Conservation (phyloP, 2,888 invertebrate genomes). For the Drosophila nr. medialis region DNA sequence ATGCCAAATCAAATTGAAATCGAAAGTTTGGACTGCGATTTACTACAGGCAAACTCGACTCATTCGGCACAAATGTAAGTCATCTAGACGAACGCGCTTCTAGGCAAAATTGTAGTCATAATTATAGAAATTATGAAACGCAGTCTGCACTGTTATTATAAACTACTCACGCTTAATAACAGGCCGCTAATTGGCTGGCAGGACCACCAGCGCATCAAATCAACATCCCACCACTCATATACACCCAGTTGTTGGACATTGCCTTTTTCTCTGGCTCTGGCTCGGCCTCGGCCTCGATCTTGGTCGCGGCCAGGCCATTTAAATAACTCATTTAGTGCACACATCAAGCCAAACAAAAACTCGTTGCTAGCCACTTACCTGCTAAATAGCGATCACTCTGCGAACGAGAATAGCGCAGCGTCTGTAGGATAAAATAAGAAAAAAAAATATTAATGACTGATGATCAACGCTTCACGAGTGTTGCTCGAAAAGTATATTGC, state of each 20-base stretch:
- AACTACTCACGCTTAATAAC: slow-evolving; percentile 78
- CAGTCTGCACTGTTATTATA: slow-evolving; percentile 63
- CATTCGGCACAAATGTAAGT: not conserved
- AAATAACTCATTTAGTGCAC: slow-evolving; percentile 77
- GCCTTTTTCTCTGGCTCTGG: slow-evolving; percentile 21
- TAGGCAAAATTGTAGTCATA: slow-evolving; percentile 15
- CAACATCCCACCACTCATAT: slow-evolving; percentile 36
- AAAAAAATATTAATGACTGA: slow-evolving; percentile 64
- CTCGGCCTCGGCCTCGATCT: slow-evolving; percentile 32
- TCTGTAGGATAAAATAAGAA: slow-evolving; percentile 66
- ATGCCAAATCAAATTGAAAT: slow-evolving; percentile 53
- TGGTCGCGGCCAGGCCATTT: slow-evolving; percentile 56
- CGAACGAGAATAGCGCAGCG: slow-evolving; percentile 84
- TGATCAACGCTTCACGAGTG: slow-evolving; percentile 67
- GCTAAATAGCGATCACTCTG: slow-evolving; percentile 85
- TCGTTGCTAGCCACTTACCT: slow-evolving; percentile 82
- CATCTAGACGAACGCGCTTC: not conserved
- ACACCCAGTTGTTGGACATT: not conserved
- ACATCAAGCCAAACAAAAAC: slow-evolving; percentile 53
- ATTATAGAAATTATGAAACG: slow-evolving; percentile 67
- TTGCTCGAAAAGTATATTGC: slow-evolving; percentile 19
- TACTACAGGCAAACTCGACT: not conserved
- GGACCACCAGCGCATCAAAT: slow-evolving; percentile 73
- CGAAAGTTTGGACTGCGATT: slow-evolving; percentile 52
- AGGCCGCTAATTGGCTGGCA: slow-evolving; percentile 75